A percentile compares a stretch with the other conserved stretches of the same genome.
These are phyloP conservation scores for Amblyteles armatorius DNA, from an alignment of 2,888 invertebrate species.

Conservation along the genomic window DNA sequence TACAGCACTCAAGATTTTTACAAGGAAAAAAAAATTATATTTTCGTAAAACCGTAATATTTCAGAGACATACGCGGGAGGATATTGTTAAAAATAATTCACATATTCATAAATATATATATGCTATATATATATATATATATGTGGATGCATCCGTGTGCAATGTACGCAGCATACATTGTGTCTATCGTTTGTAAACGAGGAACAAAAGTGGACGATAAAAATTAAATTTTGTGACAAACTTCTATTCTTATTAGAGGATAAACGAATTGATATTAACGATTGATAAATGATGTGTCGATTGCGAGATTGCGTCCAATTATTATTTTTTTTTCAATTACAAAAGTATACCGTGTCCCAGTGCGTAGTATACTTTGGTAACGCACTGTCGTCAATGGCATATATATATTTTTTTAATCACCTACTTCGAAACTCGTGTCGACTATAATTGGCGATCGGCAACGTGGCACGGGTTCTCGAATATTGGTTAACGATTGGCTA, in stretches of 20 bases:
- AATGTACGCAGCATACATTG: slow-evolving; percentile 54
- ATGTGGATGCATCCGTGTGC: slow-evolving; percentile 30
- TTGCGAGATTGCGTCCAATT: slow-evolving; percentile 6
- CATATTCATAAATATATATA: slow-evolving; percentile 64
- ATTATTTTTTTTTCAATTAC: not conserved
- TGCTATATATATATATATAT: slow-evolving; percentile 41
- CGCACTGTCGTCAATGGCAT: slow-evolving; percentile 7
- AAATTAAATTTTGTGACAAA: not conserved
- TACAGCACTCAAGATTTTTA: slow-evolving; percentile 53
- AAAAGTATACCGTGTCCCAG: slow-evolving; percentile 23
- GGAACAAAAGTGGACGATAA: slow-evolving; percentile 20
- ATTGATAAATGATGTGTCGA: slow-evolving; percentile 8
- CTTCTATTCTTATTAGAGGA: slow-evolving; percentile 6
- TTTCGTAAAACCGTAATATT: slow-evolving; percentile 41
- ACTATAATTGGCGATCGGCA: not conserved
- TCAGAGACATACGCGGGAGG: slow-evolving; percentile 31
- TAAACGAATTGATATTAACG: not conserved
- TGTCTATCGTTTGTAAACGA: slow-evolving; percentile 34
- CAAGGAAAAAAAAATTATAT: slow-evolving; percentile 17
- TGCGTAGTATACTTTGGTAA: slow-evolving; percentile 27
- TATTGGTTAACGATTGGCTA: slow-evolving; percentile 31
- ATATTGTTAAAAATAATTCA: slow-evolving; percentile 59
- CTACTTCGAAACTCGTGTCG: slow-evolving; percentile 10
- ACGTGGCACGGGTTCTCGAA: slow-evolving; percentile 17
- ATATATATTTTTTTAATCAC: not conserved